Percentiles rank a stretch among this genome's conserved stretches.
Conservation (phyloP, 2,113 vertebrate species). For the Merops nubicus region DNA sequence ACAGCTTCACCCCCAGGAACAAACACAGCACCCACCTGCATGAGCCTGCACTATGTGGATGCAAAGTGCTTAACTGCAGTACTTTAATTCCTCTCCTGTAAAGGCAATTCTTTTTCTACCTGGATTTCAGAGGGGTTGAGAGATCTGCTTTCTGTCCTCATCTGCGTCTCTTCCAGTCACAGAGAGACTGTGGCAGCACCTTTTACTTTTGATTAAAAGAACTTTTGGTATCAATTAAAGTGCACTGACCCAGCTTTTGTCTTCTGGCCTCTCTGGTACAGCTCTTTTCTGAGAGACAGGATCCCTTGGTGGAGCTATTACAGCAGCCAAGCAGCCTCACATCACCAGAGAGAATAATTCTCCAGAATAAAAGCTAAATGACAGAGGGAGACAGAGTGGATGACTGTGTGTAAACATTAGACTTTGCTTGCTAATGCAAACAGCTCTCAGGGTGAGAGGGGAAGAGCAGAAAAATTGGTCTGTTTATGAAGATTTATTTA, state of each 20-base stretch:
- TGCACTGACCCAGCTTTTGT: neutral
- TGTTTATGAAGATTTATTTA: conserved; percentile 19
- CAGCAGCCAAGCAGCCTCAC: neutral
- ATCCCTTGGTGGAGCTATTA: neutral
- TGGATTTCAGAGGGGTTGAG: neutral
- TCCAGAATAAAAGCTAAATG: conserved; percentile 3
- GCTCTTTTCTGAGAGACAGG: neutral
- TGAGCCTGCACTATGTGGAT: rapidly evolving
- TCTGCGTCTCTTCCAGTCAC: neutral
- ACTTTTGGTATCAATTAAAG: neutral
- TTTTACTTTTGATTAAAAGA: conserved; percentile 12
- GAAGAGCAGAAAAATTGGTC: conserved; percentile 9
- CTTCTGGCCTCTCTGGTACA: neutral
- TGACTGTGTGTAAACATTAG: neutral
- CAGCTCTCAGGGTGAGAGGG: neutral
- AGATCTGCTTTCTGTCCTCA: neutral
- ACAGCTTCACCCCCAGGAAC: neutral
- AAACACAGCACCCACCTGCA: neutral
- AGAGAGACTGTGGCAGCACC: neutral
- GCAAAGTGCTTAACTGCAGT: neutral
- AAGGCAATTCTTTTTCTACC: neutral
- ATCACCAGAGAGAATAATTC: neutral
- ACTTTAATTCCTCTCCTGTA: neutral
- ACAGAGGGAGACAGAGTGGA: neutral
- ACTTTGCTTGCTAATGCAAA: conserved; percentile 7